Percentiles rank a stretch among this genome's conserved stretches.
These are phyloP conservation scores for Diabrotica virgifera DNA, from an alignment of 1,140 invertebrate genomes.

Conservation along the genomic window DNA sequence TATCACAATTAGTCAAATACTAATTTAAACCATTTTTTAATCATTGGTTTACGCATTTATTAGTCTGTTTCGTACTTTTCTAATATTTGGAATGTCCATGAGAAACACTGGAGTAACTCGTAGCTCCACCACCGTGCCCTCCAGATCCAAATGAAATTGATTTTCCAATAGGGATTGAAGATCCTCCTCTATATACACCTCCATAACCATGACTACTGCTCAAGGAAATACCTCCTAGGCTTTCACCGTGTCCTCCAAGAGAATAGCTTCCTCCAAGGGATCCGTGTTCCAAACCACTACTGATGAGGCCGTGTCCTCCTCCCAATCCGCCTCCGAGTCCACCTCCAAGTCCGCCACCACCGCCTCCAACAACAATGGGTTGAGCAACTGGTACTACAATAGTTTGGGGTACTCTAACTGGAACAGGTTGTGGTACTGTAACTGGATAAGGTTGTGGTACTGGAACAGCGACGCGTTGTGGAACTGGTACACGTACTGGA, in stretches of 20 bases:
- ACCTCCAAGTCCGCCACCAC: no score
- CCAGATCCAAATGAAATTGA: constrained; percentile 37
- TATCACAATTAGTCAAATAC: no score
- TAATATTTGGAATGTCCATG: constrained; percentile 26
- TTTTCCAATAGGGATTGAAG: constrained; percentile 29
- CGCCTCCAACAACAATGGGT: no score
- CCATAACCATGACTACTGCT: no score
- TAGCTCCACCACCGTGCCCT: constrained; percentile 15
- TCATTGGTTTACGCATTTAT: no score
- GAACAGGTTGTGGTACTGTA: constrained; percentile 15
- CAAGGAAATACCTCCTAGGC: constrained; percentile 23
- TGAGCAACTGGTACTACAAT: no score
- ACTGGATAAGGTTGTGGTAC: constrained; percentile 25
- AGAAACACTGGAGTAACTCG: constrained; percentile 20
- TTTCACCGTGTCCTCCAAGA: constrained; percentile 27
- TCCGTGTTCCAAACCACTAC: constrained; percentile 22
- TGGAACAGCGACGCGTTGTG: constrained; percentile 13
- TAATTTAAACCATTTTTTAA: no score
- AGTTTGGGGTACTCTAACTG: no score
- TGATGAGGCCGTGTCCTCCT: no score
- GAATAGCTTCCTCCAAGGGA: no score
- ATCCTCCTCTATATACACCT: constrained; percentile 27
- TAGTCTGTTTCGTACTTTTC: no score
- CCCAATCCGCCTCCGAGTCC: no score
- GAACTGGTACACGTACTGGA: constrained; percentile 19